Percentiles rank a stretch among this genome's conserved stretches.
Conservation (phyloP, 53 echinoderm and acorn worm genomes). For the Paracentrotus lividus region DNA sequence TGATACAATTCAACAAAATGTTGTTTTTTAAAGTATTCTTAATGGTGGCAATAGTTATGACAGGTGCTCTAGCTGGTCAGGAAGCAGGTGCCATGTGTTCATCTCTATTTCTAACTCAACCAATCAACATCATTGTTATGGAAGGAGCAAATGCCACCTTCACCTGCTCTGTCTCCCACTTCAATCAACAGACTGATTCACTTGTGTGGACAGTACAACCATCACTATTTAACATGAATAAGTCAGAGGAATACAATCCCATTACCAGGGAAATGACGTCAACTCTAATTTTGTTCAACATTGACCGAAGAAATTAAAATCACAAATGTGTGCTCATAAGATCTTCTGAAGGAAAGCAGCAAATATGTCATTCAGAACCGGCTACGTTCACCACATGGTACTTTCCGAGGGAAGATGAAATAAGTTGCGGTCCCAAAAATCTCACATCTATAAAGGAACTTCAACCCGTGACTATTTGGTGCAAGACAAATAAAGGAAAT, state of each 20-base stretch:
- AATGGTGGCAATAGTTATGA: background rate
- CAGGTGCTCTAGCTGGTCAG: background rate
- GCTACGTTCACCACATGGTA: constrained; percentile 1
- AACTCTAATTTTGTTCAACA: background rate
- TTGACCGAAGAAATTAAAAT: constrained; percentile 6
- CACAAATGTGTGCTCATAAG: background rate
- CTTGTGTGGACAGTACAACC: background rate
- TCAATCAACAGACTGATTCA: background rate
- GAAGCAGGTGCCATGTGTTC: background rate
- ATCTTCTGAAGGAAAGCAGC: background rate
- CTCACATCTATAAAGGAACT: background rate
- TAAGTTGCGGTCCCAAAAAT: background rate
- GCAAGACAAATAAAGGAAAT: background rate
- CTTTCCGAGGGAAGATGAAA: background rate
- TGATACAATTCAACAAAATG: background rate
- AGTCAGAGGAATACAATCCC: background rate
- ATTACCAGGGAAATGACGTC: background rate
- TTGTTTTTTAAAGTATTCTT: background rate
- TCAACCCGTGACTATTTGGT: background rate
- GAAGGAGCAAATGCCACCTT: constrained; percentile 44
- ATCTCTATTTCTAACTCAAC: background rate
- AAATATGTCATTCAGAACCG: background rate
- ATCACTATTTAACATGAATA: background rate
- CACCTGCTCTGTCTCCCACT: constrained; percentile 27
- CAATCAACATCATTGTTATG: constrained; percentile 5